Evolutionary conservation across 2,888 invertebrate genomes (phyloP), one percentile per base, ranked within the genome.

Genomic region (Scaeva pyrastri): DNA sequence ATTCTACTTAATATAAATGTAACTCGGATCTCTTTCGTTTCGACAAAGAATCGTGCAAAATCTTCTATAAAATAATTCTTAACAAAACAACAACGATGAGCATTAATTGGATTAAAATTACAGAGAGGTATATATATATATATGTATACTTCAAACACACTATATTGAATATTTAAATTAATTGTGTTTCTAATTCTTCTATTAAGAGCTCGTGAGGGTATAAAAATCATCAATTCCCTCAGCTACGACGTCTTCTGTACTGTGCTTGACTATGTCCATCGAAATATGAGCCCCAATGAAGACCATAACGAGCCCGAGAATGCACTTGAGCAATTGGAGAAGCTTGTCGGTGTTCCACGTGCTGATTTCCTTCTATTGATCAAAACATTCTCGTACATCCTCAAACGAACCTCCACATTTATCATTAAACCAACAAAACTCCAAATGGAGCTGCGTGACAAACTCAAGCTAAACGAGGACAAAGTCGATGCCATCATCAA

Each of bases 401-500:
- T 93, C 84, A 93, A 93, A 73, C 93, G 94, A 80, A 93, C 93
- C 19, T 93, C 91, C 5, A 93, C 93, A 82, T 92, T 94, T 80
- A 92, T 94, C 56, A 92, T 94, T 58, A 94, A 94, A 88, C 94
- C 94, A 36, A 93, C 93, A 4, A 91, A 91, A 73, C 89, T 94
- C 43, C 93, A 94, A 87, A 89, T 90, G 2, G 93, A 93, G 88
- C 91, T 94, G 21, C 91, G 92, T 2, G 93, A 94, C 16, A 91
- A 92, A 80, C 89, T 94, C 1, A 91, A 93, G 73, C 89, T 94
- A 41, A 90, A 93, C 77, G 91, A 92, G 52, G 93, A 93, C 81
- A 94, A 94, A 91, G 93, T 94, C 41, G 93, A 94, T 89, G 93
- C 93, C 26, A 94, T 94, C 87, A 91, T 94, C 5, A 93, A 93